Evolutionary conservation across 2,888 invertebrate genomes (phyloP).

Genomic region (Lycophotia porphyrea): DNA sequence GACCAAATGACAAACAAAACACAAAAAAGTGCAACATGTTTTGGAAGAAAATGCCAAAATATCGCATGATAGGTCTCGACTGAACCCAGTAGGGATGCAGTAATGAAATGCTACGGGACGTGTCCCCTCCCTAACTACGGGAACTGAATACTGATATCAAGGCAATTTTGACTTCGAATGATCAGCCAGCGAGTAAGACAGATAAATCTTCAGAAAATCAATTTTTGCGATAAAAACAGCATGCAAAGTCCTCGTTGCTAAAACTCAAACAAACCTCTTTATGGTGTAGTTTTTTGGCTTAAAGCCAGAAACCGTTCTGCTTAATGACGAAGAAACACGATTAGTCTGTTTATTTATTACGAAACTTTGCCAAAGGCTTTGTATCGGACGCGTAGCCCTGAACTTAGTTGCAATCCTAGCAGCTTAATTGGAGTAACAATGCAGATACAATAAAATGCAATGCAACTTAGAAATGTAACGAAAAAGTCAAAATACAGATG

Average conservation of each 20-base stretch:
- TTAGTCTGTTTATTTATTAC: constrained; percentile 43
- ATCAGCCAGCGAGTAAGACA: not conserved
- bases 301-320: constrained; percentile 32
- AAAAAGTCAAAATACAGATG: not conserved
- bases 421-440: constrained; percentile 8
- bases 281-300: constrained; percentile 28
- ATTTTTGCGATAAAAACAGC: not conserved
- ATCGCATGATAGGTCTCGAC: constrained; percentile 62
- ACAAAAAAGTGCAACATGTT: constrained; percentile 66
- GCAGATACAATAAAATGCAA: not conserved
- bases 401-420: constrained; percentile 9
- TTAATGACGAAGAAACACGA: constrained; percentile 53
- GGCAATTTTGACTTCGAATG: constrained; percentile 44
- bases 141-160: constrained; percentile 84
- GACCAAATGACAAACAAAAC: constrained; percentile 63
- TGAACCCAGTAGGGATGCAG: constrained; percentile 73
- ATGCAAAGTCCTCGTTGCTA: constrained; percentile 7
- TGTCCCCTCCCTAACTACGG: constrained; percentile 76
- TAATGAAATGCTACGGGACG: constrained; percentile 85
- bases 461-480: not conserved
- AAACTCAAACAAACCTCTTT: constrained; percentile 21
- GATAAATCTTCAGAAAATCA: not conserved
- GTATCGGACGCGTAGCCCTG: constrained; percentile 8
- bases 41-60: constrained; percentile 62
- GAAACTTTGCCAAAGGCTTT: constrained; percentile 38